Conservation (phyloP, 2,888 invertebrate genomes). For the Drosophila antonietae region DNA sequence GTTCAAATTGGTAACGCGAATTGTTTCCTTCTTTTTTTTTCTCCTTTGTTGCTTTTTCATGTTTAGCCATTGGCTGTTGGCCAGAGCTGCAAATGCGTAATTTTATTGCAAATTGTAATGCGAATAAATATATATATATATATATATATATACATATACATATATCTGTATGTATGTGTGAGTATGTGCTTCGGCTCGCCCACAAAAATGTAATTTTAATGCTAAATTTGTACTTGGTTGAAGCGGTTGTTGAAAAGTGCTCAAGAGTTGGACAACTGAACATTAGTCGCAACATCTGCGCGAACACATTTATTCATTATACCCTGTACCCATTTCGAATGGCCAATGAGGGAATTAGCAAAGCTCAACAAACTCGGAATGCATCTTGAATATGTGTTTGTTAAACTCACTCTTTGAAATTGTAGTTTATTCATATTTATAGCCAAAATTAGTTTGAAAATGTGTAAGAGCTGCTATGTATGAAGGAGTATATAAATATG, state of each 20-base stretch:
- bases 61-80: constrained; percentile 17
- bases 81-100: constrained; percentile 46
- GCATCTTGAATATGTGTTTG: neutral
- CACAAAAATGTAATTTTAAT: constrained; percentile 41
- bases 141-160: neutral
- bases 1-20: constrained; percentile 49
- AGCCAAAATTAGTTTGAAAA: neutral
- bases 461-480: no score
- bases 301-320: constrained; percentile 48
- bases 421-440: no score
- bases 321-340: neutral
- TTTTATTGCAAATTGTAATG: constrained; percentile 51
- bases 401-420: neutral
- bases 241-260: constrained; percentile 6
- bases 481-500: no score
- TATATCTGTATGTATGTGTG: neutral
- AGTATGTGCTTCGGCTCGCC: constrained; percentile 10
- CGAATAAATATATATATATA: constrained; percentile 7
- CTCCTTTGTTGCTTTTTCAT: constrained; percentile 22
- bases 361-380: neutral
- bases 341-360: neutral
- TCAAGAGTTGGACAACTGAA: constrained; percentile 31
- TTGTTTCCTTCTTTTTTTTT: constrained; percentile 40
- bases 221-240: constrained; percentile 12
- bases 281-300: constrained; percentile 43